phyloP scores from a whole-genome alignment of 2,888 invertebrate genomes.

The Drepanosiphum platanoidis region DNA sequence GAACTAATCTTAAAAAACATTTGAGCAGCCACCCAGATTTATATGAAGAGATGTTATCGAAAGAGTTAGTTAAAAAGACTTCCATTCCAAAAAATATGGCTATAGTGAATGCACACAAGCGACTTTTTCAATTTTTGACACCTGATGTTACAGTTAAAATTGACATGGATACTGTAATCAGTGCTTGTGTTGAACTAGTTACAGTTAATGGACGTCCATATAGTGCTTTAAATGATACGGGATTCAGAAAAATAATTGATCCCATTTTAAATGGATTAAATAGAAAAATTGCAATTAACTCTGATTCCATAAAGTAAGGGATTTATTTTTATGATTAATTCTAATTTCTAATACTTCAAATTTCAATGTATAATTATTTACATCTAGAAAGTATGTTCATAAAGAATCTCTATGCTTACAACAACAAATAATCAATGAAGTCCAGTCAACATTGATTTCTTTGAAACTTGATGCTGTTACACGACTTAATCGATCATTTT shows the following conservation, averaged over 20 bases:
- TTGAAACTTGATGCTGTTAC: slow-evolving; percentile 3
- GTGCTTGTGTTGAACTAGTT: neutral
- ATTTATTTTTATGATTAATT: neutral
- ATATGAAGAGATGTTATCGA: neutral
- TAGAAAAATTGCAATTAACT: neutral
- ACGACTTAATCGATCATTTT: slow-evolving; percentile 12
- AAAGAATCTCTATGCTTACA: neutral
- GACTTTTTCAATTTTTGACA: neutral
- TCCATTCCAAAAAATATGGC: neutral
- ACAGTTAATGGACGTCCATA: neutral
- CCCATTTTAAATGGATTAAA: slow-evolving; percentile 16
- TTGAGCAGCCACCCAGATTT: neutral
- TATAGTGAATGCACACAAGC: neutral
- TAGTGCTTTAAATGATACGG: neutral
- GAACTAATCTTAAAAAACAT: slow-evolving; percentile 1
- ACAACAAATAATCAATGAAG: neutral
- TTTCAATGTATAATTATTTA: neutral
- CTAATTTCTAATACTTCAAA: neutral
- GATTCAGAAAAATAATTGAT: neutral
- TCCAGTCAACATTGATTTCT: neutral
- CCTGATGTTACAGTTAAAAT: neutral
- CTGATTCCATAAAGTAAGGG: neutral
- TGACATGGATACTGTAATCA: neutral
- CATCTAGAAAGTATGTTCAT: slow-evolving; percentile 1
- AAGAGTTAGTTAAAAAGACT: neutral